Percentiles rank a stretch among this genome's conserved stretches.
These are phyloP conservation scores for Embiotoca jacksoni DNA, from an alignment of 2,113 vertebrate genomes.

Conservation along the genomic window DNA sequence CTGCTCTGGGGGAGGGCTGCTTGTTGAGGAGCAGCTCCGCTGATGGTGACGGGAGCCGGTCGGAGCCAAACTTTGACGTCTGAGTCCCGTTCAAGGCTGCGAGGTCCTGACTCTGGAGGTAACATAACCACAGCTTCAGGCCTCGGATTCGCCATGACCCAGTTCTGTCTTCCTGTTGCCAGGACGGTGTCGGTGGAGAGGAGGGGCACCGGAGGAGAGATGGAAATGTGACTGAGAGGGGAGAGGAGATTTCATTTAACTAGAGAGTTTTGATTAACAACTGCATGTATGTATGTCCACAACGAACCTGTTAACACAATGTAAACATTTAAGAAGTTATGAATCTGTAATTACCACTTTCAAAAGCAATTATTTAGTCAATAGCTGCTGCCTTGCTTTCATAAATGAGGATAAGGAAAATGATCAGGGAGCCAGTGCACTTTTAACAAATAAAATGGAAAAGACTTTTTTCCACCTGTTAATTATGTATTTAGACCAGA, in stretches of 20 bases:
- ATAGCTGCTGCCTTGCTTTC: not conserved
- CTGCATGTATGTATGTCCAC: not conserved
- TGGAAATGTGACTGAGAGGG: no score
- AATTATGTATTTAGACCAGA: conserved; percentile 1
- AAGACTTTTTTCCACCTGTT: conserved; percentile 23
- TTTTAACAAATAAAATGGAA: conserved; percentile 10
- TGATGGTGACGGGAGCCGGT: conserved; percentile 12
- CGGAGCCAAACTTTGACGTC: conserved; percentile 51
- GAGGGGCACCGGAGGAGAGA: not conserved
- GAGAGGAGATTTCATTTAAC: not conserved
- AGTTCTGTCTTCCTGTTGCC: conserved; percentile 67
- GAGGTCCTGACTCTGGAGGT: conserved; percentile 56
- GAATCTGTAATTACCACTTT: conserved; percentile 5
- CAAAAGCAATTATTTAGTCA: not conserved
- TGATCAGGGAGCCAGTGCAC: conserved; percentile 3
- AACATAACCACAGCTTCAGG: conserved; percentile 66
- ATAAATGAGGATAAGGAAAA: conserved; percentile 14
- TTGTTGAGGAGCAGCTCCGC: not conserved
- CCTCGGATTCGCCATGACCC: conserved; percentile 77
- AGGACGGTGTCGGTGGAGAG: conserved; percentile 21
- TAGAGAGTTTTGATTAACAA: conserved; percentile 1
- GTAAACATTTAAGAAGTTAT: not conserved
- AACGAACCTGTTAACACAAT: not conserved
- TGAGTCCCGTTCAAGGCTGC: conserved; percentile 45
- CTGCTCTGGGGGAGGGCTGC: conserved; percentile 5